Evolutionary conservation across 2,888 invertebrate genomes (phyloP).

Genomic region (Catonia carolina): DNA sequence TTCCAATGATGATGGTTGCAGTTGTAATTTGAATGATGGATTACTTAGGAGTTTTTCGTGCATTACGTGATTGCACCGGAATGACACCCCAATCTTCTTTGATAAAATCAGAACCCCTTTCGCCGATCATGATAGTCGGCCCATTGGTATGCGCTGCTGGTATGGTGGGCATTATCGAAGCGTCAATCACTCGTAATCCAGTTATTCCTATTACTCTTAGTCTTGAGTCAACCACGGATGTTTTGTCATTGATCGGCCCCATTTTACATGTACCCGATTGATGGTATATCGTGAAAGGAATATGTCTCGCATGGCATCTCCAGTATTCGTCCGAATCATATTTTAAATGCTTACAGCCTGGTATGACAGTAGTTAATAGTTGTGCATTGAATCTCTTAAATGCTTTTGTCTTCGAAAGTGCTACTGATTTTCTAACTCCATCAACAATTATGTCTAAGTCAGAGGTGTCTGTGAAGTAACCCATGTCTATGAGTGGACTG

Average conservation of each 20-base stretch:
- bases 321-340: slow-evolving; percentile 58
- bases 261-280: slow-evolving; percentile 53
- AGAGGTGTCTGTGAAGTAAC: slow-evolving; percentile 55
- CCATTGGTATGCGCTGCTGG: slow-evolving; percentile 61
- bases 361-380: slow-evolving; percentile 49
- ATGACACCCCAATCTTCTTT: slow-evolving; percentile 34
- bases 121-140: slow-evolving; percentile 64
- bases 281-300: slow-evolving; percentile 59
- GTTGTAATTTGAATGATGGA: too few relatives aligned
- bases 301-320: slow-evolving; percentile 55
- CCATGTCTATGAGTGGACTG: slow-evolving; percentile 59
- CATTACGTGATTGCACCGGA: too few relatives aligned
- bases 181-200: slow-evolving; percentile 59
- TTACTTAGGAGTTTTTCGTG: too few relatives aligned
- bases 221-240: slow-evolving; percentile 51
- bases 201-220: slow-evolving; percentile 54
- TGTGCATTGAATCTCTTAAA: slow-evolving; percentile 53
- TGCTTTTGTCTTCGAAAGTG: slow-evolving; percentile 50
- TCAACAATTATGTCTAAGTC: slow-evolving; percentile 57
- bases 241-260: slow-evolving; percentile 48
- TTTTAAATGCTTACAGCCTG: slow-evolving; percentile 48
- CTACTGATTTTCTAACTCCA: slow-evolving; percentile 52
- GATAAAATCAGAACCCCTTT: slow-evolving; percentile 48
- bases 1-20: too few relatives aligned
- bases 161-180: slow-evolving; percentile 59